Evolutionary conservation across 2,888 invertebrate genomes (phyloP).

Genomic region (Lasioglossum marginatum): DNA sequence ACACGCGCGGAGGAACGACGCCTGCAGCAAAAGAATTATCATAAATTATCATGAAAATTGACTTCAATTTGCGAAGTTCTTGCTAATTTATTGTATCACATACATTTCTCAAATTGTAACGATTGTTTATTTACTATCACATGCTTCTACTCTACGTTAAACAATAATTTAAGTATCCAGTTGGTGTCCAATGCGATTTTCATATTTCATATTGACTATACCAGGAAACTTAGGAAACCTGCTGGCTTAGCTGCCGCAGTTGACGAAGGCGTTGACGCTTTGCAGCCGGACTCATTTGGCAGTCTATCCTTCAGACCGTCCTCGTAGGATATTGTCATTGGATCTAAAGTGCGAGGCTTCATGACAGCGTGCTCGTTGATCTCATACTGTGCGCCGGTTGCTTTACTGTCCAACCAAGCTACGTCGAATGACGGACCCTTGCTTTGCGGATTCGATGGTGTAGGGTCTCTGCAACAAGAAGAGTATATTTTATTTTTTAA

Average conservation of each 20-base stretch:
- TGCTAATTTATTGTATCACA: neutral
- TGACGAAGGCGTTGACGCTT: too few relatives aligned
- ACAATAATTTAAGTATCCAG: neutral
- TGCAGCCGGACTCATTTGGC: neutral
- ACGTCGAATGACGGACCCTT: slow-evolving; percentile 31
- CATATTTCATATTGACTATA: too few relatives aligned
- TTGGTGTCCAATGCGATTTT: neutral
- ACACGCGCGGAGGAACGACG: too few relatives aligned
- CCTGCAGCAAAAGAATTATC: too few relatives aligned
- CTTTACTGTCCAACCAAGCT: slow-evolving; percentile 62
- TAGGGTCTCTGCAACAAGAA: slow-evolving; percentile 66
- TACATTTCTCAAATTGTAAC: neutral
- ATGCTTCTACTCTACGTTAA: neutral
- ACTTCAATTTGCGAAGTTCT: too few relatives aligned
- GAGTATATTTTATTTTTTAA: neutral
- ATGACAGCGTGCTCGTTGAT: slow-evolving; percentile 42
- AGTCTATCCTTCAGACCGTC: neutral
- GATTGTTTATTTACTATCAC: neutral
- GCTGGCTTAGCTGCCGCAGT: neutral
- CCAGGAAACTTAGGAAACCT: neutral
- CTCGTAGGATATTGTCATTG: accelerated
- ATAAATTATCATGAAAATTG: too few relatives aligned
- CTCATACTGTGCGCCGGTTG: slow-evolving; percentile 53
- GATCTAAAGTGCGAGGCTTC: neutral
- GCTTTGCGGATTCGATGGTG: slow-evolving; percentile 57